These are phyloP conservation scores for Schizaphis graminum DNA, from an alignment of 2,888 invertebrate species.

Conservation along the genomic window DNA sequence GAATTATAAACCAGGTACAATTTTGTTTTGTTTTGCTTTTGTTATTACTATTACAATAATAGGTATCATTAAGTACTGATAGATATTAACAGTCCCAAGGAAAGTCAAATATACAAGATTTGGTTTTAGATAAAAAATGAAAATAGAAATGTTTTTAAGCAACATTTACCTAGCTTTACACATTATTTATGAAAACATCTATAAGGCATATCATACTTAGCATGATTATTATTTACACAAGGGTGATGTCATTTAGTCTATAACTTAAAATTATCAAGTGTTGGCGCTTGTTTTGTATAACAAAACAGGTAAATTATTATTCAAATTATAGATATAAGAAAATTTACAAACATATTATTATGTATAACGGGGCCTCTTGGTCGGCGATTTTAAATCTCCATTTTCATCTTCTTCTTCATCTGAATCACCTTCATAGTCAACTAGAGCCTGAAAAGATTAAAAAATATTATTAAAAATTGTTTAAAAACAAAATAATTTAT, in stretches of 20 bases:
- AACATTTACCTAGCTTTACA: constrained; percentile 59
- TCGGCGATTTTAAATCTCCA: constrained; percentile 67
- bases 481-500: constrained; percentile 17
- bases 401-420: constrained; percentile 91
- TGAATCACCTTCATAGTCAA: constrained; percentile 97
- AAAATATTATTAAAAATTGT: constrained; percentile 4
- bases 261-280: constrained; percentile 51
- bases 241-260: constrained; percentile 61
- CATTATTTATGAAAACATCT: constrained; percentile 53
- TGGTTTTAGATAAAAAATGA: constrained; percentile 46
- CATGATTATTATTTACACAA: constrained; percentile 60
- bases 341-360: constrained; percentile 52
- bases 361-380: constrained; percentile 62
- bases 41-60: constrained; percentile 44
- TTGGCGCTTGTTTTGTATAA: constrained; percentile 55
- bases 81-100: constrained; percentile 43
- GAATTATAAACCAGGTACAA: constrained; percentile 39
- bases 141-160: constrained; percentile 53
- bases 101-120: constrained; percentile 60
- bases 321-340: constrained; percentile 34
- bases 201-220: constrained; percentile 55
- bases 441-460: constrained; percentile 75
- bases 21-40: constrained; percentile 17
- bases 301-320: constrained; percentile 57
- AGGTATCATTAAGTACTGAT: constrained; percentile 62